Conservation (phyloP, 2,797 vertebrate species). For the Bufotes viridis region DNA sequence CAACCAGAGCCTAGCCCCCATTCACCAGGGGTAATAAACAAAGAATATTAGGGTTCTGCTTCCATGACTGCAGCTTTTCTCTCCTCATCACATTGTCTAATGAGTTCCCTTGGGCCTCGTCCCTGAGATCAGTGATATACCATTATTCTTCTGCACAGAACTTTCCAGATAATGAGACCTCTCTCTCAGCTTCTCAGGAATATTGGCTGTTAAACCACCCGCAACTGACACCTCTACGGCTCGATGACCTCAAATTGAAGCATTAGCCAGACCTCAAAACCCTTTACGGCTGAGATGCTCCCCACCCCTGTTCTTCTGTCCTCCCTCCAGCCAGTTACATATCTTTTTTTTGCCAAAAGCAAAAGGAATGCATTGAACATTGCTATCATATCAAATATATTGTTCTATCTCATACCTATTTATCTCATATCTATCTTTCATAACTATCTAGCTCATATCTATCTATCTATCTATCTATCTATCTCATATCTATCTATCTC, state of each 20-base stretch:
- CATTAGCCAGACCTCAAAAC: constrained; percentile 25
- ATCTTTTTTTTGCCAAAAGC: not conserved
- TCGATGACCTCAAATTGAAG: constrained; percentile 46
- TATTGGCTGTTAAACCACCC: constrained; percentile 56
- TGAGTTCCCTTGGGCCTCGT: constrained; percentile 50
- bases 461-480: not conserved
- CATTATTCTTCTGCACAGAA: constrained; percentile 54
- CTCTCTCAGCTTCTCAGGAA: constrained; percentile 40
- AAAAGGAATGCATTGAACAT: not conserved
- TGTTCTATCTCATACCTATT: not conserved
- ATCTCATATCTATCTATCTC: not conserved
- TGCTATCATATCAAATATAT: not conserved
- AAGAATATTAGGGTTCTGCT: constrained; percentile 45
- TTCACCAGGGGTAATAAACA: constrained; percentile 48
- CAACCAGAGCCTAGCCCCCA: not conserved
- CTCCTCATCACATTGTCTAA: constrained; percentile 55
- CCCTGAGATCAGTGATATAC: constrained; percentile 46
- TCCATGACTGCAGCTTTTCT: constrained; percentile 43
- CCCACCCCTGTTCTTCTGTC: not conserved
- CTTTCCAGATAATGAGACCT: constrained; percentile 54
- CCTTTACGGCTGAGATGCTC: not conserved
- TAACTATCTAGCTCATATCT: not conserved
- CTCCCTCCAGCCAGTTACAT: constrained; percentile 19
- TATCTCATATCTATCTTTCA: constrained; percentile 25
- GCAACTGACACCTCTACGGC: constrained; percentile 43